Conservation (phyloP, 2,888 invertebrate species). For the Neria commutata region DNA sequence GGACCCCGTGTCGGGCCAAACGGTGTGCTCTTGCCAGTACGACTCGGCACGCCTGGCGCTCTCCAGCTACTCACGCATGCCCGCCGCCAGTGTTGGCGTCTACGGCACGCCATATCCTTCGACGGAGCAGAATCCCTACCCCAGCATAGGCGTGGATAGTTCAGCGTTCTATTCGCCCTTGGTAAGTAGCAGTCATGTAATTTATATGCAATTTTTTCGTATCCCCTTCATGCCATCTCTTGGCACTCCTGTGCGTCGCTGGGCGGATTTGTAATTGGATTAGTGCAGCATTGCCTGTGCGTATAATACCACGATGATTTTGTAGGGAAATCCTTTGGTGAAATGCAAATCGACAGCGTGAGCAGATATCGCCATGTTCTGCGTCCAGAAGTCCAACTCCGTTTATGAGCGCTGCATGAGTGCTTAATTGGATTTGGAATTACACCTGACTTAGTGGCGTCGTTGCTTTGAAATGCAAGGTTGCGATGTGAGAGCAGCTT, state of each 20-base stretch:
- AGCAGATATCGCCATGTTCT: constrained; percentile 38
- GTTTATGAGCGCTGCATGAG: constrained; percentile 23
- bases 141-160: constrained; percentile 90
- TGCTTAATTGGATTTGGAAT: constrained; percentile 18
- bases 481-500: no score
- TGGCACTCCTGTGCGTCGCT: neutral
- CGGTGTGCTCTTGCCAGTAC: constrained; percentile 93
- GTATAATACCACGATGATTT: constrained; percentile 28
- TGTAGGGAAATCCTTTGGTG: constrained; percentile 40
- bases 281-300: constrained; percentile 31
- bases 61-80: constrained; percentile 79
- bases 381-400: constrained; percentile 24
- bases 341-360: constrained; percentile 43
- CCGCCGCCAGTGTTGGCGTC: constrained; percentile 77
- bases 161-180: constrained; percentile 94
- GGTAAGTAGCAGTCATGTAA: constrained; percentile 72
- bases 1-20: constrained; percentile 91
- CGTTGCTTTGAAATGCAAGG: no score
- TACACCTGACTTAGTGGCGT: neutral
- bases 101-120: constrained; percentile 89
- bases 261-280: constrained; percentile 43
- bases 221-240: neutral
- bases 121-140: constrained; percentile 90
- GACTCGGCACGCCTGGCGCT: constrained; percentile 86
- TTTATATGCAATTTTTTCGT: neutral